Base-by-base conservation (phyloP, 2,113 vertebrate genomes). In the Gasterosteus nipponicus region DNA sequence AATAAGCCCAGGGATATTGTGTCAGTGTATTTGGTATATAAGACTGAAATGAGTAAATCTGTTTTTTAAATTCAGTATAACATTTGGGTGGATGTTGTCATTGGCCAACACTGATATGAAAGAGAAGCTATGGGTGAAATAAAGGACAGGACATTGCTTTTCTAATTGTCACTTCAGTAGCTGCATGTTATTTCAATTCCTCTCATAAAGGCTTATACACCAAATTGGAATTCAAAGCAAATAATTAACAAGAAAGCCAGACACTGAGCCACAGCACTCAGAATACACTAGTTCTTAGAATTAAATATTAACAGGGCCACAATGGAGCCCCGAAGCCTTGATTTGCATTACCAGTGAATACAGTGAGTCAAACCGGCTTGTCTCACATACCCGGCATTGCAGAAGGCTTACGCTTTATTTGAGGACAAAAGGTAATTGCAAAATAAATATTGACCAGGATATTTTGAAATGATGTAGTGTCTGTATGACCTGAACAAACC, bases 231-330 rank as follows among this genome's bases (percentile, higher is more conserved):
- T 69, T 77, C 63, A 79, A 51, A 53, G 85, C 86, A 87, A 93
- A 93, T 92, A 60, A 92, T 90, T 91, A 56, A 90, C 80, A 47
- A 47, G 63, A 80, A 64, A 71, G 35, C 49, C 72, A 60, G 73
- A 63, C 70, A 60, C 5, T 33, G 57, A n/a, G 72, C 51, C 41
- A 67, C 65, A 81, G 78, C 74, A 77, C 35, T 57, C 3, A 78
- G 80, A 75, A 66, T 35, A 22, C 74, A 33, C 22, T 77, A 56
- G 46, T 75, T 67, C 77, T 39, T n/a, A 60, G 79, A 72, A 87
- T 90, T 86, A 92, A 78, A 83, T 22, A 92, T 93, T 93, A 93
- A 91, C 92, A 58, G 58, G 75, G 69, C 26, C 57, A 73, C 77
- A 70, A 54, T 77, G 42, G 53, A 57, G 73, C 33, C 38, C 15